Evolutionary conservation across 2,888 invertebrate species (phyloP).

Genomic region (Trichogramma dendrolimi): DNA sequence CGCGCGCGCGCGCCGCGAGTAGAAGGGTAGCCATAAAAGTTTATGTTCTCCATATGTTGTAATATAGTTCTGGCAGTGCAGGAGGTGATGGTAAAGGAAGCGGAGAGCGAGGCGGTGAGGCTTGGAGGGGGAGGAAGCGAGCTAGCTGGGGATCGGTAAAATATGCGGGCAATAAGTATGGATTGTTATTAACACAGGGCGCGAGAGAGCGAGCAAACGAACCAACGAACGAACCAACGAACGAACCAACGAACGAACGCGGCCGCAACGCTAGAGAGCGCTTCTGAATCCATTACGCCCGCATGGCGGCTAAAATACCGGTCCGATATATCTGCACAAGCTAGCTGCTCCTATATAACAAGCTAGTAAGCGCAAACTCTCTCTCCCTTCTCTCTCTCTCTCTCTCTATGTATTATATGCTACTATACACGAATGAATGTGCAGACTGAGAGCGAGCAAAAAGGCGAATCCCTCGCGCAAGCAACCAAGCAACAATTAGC

Average conservation of each 20-base stretch:
- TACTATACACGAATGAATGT: neutral
- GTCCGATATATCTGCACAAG: conserved; percentile 47
- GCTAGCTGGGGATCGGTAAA: conserved; percentile 52
- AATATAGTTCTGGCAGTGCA: conserved; percentile 46
- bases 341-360: too few relatives aligned
- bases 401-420: too few relatives aligned
- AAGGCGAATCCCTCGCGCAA: neutral
- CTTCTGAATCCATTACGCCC: conserved; percentile 54
- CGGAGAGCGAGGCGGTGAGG: conserved; percentile 24
- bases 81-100: conserved; percentile 27
- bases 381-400: too few relatives aligned
- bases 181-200: conserved; percentile 54
- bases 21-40: conserved; percentile 53
- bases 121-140: conserved; percentile 33
- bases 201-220: conserved; percentile 33
- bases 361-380: too few relatives aligned
- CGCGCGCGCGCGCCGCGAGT: conserved; percentile 30
- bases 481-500: neutral
- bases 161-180: conserved; percentile 54
- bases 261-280: conserved; percentile 32
- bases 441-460: conserved; percentile 32
- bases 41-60: conserved; percentile 54
- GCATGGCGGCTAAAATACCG: conserved; percentile 54
- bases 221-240: conserved; percentile 33
- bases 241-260: neutral